phyloP scores from a whole-genome alignment of 1,140 invertebrate species.

The Drosophila willistoni region DNA sequence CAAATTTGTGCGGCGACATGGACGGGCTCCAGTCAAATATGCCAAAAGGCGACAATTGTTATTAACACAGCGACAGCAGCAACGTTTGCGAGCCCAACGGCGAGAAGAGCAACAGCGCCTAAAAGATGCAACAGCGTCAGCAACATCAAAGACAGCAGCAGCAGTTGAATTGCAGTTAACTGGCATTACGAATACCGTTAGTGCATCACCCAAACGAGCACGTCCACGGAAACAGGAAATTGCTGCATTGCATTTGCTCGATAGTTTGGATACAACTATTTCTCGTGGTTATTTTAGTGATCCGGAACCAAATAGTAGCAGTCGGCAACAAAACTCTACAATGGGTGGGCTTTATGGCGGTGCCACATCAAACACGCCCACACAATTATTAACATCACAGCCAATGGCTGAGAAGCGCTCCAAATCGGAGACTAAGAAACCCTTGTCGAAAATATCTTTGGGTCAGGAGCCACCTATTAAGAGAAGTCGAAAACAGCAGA shows the following conservation, averaged over 20 bases:
- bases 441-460: slow-evolving; percentile 17
- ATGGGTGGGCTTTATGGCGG: slow-evolving; percentile 38
- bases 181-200: slow-evolving; percentile 31
- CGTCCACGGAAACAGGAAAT: slow-evolving; percentile 65
- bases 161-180: slow-evolving; percentile 14
- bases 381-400: slow-evolving; percentile 36
- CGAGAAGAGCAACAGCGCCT: slow-evolving; percentile 30
- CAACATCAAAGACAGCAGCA: slow-evolving; percentile 7
- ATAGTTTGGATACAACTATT: slow-evolving; percentile 52
- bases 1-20: slow-evolving; percentile 69
- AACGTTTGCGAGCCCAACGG: slow-evolving; percentile 53
- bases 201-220: slow-evolving; percentile 64
- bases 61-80: slow-evolving; percentile 70
- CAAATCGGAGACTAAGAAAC: slow-evolving; percentile 82
- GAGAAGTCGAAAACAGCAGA: slow-evolving; percentile 35
- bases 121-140: slow-evolving; percentile 18
- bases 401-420: slow-evolving; percentile 64
- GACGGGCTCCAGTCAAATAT: slow-evolving; percentile 60
- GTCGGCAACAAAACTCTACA: slow-evolving; percentile 19
- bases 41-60: slow-evolving; percentile 71
- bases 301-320: slow-evolving; percentile 67
- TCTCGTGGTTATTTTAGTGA: slow-evolving; percentile 82
- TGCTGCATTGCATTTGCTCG: slow-evolving; percentile 63
- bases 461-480: slow-evolving; percentile 37
- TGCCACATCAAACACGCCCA: slow-evolving; percentile 35